A percentile compares a stretch with the other conserved stretches of the same genome.
These are phyloP conservation scores for Apogon talboti DNA, from an alignment of 2,797 vertebrate genomes.

Conservation along the genomic window DNA sequence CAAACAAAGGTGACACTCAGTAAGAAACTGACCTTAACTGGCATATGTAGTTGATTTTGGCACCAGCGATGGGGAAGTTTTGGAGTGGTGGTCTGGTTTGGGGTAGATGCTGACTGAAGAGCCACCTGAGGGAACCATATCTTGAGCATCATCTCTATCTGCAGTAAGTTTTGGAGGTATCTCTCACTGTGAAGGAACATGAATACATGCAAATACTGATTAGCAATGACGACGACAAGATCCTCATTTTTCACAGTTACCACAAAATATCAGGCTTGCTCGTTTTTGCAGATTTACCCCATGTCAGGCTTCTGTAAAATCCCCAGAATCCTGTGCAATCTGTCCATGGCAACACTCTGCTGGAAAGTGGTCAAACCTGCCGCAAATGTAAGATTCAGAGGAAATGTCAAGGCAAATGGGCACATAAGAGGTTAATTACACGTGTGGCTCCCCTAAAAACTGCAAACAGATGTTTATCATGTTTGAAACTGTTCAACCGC, in stretches of 20 bases:
- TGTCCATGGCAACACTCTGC: slow-evolving; percentile 91
- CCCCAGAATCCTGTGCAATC: slow-evolving; percentile 91
- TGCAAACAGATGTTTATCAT: background rate
- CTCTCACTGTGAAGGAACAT: slow-evolving; percentile 81
- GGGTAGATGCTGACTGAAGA: slow-evolving; percentile 7
- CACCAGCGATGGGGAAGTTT: slow-evolving; percentile 58
- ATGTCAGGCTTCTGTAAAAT: slow-evolving; percentile 91
- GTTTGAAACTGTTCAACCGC: slow-evolving; percentile 13
- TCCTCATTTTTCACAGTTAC: background rate
- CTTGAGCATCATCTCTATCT: slow-evolving; percentile 93
- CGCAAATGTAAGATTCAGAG: background rate
- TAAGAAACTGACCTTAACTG: slow-evolving; percentile 65
- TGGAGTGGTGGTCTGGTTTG: slow-evolving; percentile 37
- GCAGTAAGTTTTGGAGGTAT: slow-evolving; percentile 88
- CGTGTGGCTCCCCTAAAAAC: background rate
- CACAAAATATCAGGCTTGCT: background rate
- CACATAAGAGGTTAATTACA: background rate
- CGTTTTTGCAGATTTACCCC: slow-evolving; percentile 82
- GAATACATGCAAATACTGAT: background rate
- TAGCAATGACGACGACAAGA: background rate
- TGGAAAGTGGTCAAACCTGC: slow-evolving; percentile 91
- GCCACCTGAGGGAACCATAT: slow-evolving; percentile 88
- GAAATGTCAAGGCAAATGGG: background rate
- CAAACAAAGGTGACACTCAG: slow-evolving; percentile 3
- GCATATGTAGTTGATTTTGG: slow-evolving; percentile 71